These are phyloP conservation scores for Polyommatus iphigenia DNA, from an alignment of 2,888 invertebrate genomes.

Conservation along the genomic window DNA sequence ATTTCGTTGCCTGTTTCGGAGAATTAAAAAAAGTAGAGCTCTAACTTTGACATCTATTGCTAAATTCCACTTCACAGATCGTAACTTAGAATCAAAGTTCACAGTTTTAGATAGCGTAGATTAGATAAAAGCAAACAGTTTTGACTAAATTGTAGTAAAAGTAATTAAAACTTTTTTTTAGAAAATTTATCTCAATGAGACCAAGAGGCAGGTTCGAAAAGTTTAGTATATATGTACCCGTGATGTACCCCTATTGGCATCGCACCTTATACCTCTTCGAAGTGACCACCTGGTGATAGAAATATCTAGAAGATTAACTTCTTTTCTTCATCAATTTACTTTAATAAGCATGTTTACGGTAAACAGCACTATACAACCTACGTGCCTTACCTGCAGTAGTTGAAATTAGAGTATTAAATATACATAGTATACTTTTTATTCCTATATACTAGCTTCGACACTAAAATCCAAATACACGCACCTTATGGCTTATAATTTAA, in stretches of 20 bases:
- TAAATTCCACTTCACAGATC: neutral
- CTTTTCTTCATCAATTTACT: neutral
- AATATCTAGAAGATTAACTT: neutral
- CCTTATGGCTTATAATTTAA: slow-evolving; percentile 19
- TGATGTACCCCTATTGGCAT: slow-evolving; percentile 5
- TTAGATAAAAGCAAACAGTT: neutral
- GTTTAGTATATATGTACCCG: neutral
- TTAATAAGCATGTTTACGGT: slow-evolving; percentile 15
- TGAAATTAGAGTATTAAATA: neutral
- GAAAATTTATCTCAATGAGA: slow-evolving; percentile 11
- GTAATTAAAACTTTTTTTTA: neutral
- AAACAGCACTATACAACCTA: neutral
- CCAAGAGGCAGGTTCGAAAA: slow-evolving; percentile 14
- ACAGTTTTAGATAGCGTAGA: neutral
- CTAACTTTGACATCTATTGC: neutral
- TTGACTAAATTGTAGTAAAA: neutral
- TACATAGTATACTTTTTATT: slow-evolving; percentile 7
- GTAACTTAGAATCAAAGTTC: neutral
- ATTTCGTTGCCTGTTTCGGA: neutral
- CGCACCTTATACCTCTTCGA: neutral
- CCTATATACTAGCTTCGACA: neutral
- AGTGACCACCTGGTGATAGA: neutral
- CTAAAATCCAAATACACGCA: slow-evolving; percentile 1
- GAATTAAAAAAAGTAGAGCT: neutral
- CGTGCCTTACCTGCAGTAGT: slow-evolving; percentile 3